Base-by-base conservation (phyloP, 1,140 invertebrate species). In the Drosophila hydei region DNA sequence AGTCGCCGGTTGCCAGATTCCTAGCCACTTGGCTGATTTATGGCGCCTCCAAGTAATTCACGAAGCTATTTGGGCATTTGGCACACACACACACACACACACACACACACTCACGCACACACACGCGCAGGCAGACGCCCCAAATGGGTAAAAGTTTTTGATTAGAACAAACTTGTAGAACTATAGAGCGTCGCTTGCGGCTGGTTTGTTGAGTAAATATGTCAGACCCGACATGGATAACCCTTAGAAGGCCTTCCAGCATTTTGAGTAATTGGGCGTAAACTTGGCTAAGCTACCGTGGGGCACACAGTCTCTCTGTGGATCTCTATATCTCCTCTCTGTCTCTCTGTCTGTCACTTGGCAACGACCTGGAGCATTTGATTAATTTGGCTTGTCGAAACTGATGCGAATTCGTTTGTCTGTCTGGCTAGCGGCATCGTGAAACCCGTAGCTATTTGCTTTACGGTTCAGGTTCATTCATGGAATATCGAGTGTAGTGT, bases 131-230 rank as follows among this genome's bases (percentile, higher is more conserved):
- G 59, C 52, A 71, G 61, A 52, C 48, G 30, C 62, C 50, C 48
- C 47, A 67, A 69, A 75, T 80, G 63, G 62, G 65, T 65, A 62
- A 72, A 77, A 71, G 59, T 65, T 85, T 77, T 72, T 75, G 75
- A 83, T 83, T 79, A 80, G 62, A 38, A 30, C n/a, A 11, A 23
- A 61, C 38, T 60, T 64, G 52, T 47, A 50, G 14, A 55, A 59
- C n/a, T 52, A 21, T 61, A 38, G 38, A 56, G 62, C 42, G 33
- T 61, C 36, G 74, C 68, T 70, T 47, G 58, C 19, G 71, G 72
- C 60, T 69, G 73, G 61, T 65, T 79, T 78, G 83, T 79, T 87
- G 83, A 87, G 78, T 81, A 88, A 81, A 87, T 88, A 78, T 88
- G 83, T 88, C 83, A 88, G 72, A 60, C 33, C 40, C 51, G 69